phyloP scores from a whole-genome alignment of 2,797 vertebrate genomes.

The Pseudochromis fuscus region DNA sequence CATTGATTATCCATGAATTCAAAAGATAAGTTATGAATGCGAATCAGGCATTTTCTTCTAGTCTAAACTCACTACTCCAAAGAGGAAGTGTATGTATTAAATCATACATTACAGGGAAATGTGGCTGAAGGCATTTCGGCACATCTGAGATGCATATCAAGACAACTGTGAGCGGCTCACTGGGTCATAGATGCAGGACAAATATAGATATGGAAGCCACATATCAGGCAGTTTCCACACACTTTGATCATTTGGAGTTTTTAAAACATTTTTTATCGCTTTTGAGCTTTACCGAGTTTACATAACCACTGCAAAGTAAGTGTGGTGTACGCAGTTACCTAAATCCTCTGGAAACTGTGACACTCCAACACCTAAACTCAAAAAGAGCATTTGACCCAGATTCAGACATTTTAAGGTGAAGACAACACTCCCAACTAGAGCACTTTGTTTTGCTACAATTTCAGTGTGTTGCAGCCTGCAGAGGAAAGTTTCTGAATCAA shows the following conservation, averaged over 20 bases:
- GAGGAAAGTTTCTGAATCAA: neutral
- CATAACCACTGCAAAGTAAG: conserved; percentile 5
- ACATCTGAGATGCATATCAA: conserved; percentile 49
- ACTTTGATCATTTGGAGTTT: neutral
- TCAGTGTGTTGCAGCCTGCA: neutral
- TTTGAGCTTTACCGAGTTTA: conserved; percentile 6
- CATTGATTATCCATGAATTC: conserved; percentile 85
- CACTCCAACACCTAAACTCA: conserved; percentile 2
- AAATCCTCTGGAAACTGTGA: conserved; percentile 5
- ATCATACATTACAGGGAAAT: conserved; percentile 73
- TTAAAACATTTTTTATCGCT: neutral
- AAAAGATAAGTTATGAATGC: conserved; percentile 84
- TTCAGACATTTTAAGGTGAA: conserved; percentile 14
- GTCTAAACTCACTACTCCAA: conserved; percentile 55
- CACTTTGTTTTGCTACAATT: conserved; percentile 7
- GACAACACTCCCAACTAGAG: neutral
- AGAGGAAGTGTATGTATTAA: conserved; percentile 71
- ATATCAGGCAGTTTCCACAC: neutral
- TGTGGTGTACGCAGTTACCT: neutral
- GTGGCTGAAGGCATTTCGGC: conserved; percentile 41
- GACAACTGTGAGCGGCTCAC: conserved; percentile 28
- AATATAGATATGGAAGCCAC: conserved; percentile 20
- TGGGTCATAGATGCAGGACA: conserved; percentile 21
- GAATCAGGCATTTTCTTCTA: conserved; percentile 75
- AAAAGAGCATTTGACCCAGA: conserved; percentile 21